Conservation (phyloP, 2,888 invertebrate genomes). For the Chaitophorus viminalis region DNA sequence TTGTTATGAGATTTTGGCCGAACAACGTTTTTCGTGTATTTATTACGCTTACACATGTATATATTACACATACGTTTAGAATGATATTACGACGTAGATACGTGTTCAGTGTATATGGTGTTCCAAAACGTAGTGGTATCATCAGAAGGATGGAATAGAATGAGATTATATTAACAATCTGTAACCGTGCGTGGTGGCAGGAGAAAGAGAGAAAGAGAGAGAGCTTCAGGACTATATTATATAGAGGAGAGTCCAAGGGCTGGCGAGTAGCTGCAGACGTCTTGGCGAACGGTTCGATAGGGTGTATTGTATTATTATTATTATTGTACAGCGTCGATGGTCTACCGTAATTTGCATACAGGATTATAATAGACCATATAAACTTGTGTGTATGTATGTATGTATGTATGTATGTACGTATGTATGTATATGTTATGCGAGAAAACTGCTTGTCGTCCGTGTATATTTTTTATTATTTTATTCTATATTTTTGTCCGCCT, state of each 20-base stretch:
- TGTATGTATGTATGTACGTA: not conserved
- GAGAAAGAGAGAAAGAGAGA: too few relatives aligned
- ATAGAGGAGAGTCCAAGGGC: not conserved
- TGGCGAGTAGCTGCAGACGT: not conserved
- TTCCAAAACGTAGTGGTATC: not conserved
- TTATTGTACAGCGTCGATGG: not conserved
- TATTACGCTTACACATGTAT: not conserved
- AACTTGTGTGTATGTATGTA: too few relatives aligned
- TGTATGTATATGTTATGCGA: not conserved
- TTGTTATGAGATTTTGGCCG: not conserved
- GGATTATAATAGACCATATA: constrained; percentile 37
- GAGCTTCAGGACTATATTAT: not conserved
- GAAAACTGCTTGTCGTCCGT: constrained; percentile 18
- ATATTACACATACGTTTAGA: not conserved
- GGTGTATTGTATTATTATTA: constrained; percentile 5
- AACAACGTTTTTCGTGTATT: not conserved
- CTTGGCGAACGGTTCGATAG: constrained; percentile 28
- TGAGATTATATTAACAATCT: not conserved
- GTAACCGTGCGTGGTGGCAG: not conserved
- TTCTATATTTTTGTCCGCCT: not conserved
- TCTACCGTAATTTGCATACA: constrained; percentile 41
- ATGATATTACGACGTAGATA: not conserved
- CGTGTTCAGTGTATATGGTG: not conserved
- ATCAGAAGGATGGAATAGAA: not conserved
- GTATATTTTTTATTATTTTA: not conserved